Evolutionary conservation across 2,113 vertebrate genomes (phyloP), one percentile per base, ranked within the genome.

Genomic region (Oxyruncus cristatus): DNA sequence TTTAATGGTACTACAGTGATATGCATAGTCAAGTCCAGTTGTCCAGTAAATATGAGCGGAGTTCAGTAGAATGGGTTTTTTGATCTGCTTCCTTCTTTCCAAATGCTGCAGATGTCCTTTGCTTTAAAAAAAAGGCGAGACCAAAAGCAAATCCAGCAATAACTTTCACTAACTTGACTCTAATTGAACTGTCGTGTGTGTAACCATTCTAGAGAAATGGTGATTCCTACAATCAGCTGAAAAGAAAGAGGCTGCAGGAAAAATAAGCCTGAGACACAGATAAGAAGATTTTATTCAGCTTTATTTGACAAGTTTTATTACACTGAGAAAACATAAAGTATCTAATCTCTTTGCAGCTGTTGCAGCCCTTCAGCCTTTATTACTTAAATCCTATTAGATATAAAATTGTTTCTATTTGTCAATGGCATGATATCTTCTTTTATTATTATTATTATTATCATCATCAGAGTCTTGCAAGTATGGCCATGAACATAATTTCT

Each of bases 271-370:
- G 91, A 88, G 74, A 92, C 76, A 93, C 68, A 92, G 91, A 95
- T 97, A 97, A 98, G 95, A 92, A 97, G 86, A 97, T 97, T 96
- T 97, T 97, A 95, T 97, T 97, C 79, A 94, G 92, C 89, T 97
- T 90, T 97, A 97, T 97, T 97, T 97, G 95, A 97, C 91, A 97
- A 96, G 88, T 97, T 97, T 97, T 97, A 97, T 97, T 97, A 97
- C 82, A 94, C 88, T 46, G 76, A 95, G 96, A 97, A 98, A 97
- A 93, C 80, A 81, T 94, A 97, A 95, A 32, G 2, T 89, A 94
- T 95, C 96, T 97, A 97, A 97, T 97, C 92, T 97, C 94, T 94
- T 97, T 93, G 94, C 88, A 96, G 94, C 76, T 94, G 91, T 96
- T 97, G 91, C 95, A 96, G 85, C 90, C 76, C 78, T 96, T 96